Evolutionary conservation across 2,888 invertebrate genomes (phyloP), one percentile per base, ranked within the genome.

Genomic region (Congeria kusceri): DNA sequence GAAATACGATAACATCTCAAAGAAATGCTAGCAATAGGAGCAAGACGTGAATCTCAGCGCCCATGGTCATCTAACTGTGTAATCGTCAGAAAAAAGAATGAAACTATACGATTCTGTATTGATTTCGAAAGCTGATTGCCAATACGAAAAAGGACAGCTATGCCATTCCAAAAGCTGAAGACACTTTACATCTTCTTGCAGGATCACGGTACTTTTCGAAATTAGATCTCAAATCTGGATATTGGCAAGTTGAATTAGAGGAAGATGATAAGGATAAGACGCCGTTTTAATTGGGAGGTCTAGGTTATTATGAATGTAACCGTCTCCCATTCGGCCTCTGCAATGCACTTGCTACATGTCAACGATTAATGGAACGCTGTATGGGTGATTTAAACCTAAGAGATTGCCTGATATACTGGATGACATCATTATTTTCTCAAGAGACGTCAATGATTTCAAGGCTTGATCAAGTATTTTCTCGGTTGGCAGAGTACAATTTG

Each of bases 261-360:
- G 61, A 74, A 58, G 67, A 66, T 15, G 67, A 74, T 23, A 74
- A 74, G 44, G 47, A 23, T 9, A 73, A 73, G 39, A 73, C 73
- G 13, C 66, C 67, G 25, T 74, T 74, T 46, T 18, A 29, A 46
- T 57, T 64, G n/a, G 53, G 46, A 15, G 9, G 39, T 13, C 18
- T 64, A 20, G 71, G 70, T 0, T 70, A 62, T 25, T 70, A 70
- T 39, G 32, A 53, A 28, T 62, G 62, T 27, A 70, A 70, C 18
- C 2, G 64, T 13, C 63, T 71, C 39, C 70, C 62, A 18, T 70
- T 63, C 27, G 70, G 70, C 9, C 46, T 68, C 18, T 44, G 62
- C 29, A 74, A 67, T 29, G 66, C 74, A 13, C 67, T 56, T 0
- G 68, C 62, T 1, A 67, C 67, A 20, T 74, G 67, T 47, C 74